phyloP scores from a whole-genome alignment of 2,797 vertebrate genomes.

The Clarias pachynema region DNA sequence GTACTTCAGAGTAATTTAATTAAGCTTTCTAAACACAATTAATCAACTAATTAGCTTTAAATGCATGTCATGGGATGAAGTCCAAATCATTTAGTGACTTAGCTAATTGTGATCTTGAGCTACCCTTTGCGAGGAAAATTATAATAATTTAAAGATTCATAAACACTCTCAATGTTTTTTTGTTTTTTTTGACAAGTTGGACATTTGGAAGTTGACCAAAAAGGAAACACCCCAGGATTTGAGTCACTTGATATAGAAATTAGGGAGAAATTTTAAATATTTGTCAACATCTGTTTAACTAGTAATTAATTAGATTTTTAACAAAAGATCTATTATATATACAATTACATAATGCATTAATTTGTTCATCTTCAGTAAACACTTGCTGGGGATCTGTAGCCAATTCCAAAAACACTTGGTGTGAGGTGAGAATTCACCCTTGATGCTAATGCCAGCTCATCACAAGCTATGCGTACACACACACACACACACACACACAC shows the following conservation, averaged over 20 bases:
- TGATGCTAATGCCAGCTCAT: not conserved
- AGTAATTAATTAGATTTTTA: not conserved
- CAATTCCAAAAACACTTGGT: not conserved
- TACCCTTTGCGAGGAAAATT: constrained; percentile 34
- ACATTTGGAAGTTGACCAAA: constrained; percentile 5
- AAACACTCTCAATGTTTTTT: constrained; percentile 25
- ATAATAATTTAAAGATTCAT: constrained; percentile 31
- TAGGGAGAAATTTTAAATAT: not conserved
- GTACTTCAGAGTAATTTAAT: constrained; percentile 54
- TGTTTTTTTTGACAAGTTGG: constrained; percentile 7
- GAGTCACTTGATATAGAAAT: not conserved
- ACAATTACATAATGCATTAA: not conserved
- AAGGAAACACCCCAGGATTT: too few relatives aligned
- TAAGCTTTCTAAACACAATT: constrained; percentile 59
- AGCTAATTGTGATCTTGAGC: constrained; percentile 54
- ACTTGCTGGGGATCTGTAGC: not conserved
- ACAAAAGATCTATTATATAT: not conserved
- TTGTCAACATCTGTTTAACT: not conserved
- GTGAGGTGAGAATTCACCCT: not conserved
- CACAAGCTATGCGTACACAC: not conserved
- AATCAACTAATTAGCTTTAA: constrained; percentile 61
- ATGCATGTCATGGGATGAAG: constrained; percentile 54
- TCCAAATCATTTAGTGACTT: constrained; percentile 56
- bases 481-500: not conserved
- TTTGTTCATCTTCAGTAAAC: not conserved